Evolutionary conservation across 2,888 invertebrate genomes (phyloP), one percentile per base, ranked within the genome.

Genomic region (Acanthosepion esculentum): DNA sequence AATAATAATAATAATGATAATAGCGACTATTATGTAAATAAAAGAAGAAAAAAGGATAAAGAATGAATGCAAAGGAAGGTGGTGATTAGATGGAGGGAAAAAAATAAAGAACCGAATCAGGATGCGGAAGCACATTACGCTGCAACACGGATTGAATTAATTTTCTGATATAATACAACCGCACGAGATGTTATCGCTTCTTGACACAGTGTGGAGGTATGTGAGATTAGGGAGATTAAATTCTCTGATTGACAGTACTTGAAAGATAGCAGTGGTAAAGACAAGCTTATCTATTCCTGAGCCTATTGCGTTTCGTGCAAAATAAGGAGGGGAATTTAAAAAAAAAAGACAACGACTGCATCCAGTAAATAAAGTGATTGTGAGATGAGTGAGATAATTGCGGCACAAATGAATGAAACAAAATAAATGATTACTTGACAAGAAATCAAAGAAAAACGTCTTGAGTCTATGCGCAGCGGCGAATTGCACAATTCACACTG

Each of bases 171-270:
- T 78, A 78, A 78, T 10, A 33, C 78, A 33, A 78, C 78, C 78
- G 15, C 78, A 78, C n/a, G n/a, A 78, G 78, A 78, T 78, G 78
- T 78, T 78, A 78, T 78, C 78, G 12, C 23, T 15, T 78, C 78
- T 33, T 78, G 33, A 78, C 78, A 78, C 78, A 78, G 78, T 78
- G 78, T 78, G n/a, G 78, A 78, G 78, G 78, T 78, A 78, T 78
- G 78, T 78, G 78, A 78, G 78, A 78, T 78, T 78, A n/a, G 78
- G n/a, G 18, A 78, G 78, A 78, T 78, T n/a, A 78, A 10, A 78
- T 78, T 78, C n/a, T n/a, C 15, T n/a, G 78, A 78, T 78, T 78
- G 78, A 78, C 78, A 78, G 78, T n/a, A n/a, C n/a, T n/a, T 15
- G n/a, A 33, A n/a, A 78, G 78, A 78, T 78, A 78, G 78, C 78